These are phyloP conservation scores for Meleagris gallopavo DNA, from an alignment of 2,113 vertebrate species.

Conservation along the genomic window DNA sequence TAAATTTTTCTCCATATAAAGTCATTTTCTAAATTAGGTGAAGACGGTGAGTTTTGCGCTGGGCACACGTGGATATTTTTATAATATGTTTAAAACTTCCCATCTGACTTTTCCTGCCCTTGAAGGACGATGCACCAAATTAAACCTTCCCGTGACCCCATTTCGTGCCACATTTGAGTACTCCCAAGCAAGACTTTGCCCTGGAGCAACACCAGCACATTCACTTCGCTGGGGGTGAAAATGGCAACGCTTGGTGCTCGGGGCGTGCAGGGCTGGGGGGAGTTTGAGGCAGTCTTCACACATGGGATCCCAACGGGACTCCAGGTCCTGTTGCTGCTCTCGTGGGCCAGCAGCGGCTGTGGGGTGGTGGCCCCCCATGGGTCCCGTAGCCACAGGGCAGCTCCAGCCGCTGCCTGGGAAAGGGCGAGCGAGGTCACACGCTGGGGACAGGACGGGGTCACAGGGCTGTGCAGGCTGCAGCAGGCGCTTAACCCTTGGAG, in stretches of 20 bases:
- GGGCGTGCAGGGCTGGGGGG: background rate
- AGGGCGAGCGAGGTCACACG: background rate
- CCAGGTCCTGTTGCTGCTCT: background rate
- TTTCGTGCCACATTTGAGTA: constrained; percentile 47
- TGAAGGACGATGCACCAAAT: constrained; percentile 61
- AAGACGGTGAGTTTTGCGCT: constrained; percentile 66
- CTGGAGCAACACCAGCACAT: background rate
- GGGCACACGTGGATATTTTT: constrained; percentile 74
- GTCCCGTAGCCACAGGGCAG: background rate
- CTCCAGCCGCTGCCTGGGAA: background rate
- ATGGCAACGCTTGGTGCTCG: background rate
- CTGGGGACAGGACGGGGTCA: background rate
- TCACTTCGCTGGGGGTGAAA: background rate
- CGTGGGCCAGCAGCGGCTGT: background rate
- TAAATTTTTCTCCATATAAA: constrained; percentile 71
- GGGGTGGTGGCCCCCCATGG: background rate
- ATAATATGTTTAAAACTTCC: constrained; percentile 72
- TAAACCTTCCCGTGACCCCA: constrained; percentile 60
- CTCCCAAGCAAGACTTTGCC: constrained; percentile 31
- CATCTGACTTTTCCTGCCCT: constrained; percentile 56
- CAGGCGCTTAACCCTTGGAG: background rate
- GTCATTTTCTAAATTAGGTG: constrained; percentile 74
- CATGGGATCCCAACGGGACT: background rate
- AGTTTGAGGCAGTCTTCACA: background rate
- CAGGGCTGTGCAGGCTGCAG: background rate